Percentiles rank a stretch among this genome's conserved stretches.
These are phyloP conservation scores for Sphyrna mokarran DNA, from an alignment of 2,113 vertebrate genomes.

Conservation along the genomic window DNA sequence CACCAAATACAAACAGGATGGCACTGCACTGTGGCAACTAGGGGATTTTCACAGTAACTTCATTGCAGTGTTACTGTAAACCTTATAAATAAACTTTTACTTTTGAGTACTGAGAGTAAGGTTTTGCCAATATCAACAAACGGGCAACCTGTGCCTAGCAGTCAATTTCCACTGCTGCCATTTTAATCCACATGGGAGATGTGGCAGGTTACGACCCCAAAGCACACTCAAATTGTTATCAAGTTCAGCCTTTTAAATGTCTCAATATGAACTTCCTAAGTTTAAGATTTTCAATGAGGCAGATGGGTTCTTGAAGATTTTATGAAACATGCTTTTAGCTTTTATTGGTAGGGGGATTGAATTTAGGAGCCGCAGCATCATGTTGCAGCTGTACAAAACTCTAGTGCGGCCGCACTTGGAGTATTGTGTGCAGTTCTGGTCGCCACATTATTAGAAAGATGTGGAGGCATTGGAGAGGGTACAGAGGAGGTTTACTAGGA, in stretches of 20 bases:
- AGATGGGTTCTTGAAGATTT: neutral
- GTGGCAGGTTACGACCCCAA: neutral
- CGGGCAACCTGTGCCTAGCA: neutral
- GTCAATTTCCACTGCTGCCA: neutral
- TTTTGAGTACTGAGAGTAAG: neutral
- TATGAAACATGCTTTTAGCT: neutral
- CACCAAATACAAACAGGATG: neutral
- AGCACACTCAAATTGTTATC: neutral
- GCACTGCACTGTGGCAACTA: no score
- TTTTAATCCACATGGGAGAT: neutral
- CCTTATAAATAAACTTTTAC: no score
- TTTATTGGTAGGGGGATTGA: no score
- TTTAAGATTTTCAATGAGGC: neutral
- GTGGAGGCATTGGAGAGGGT: no score
- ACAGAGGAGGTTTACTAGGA: no score
- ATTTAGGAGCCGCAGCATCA: no score
- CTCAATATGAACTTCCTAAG: neutral
- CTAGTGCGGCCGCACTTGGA: no score
- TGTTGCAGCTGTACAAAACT: no score
- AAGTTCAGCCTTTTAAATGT: neutral
- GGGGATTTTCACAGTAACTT: no score
- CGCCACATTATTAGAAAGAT: no score
- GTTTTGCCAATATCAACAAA: neutral
- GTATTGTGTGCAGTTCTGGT: no score
- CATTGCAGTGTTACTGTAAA: no score